phyloP scores from a whole-genome alignment of 2,888 invertebrate genomes.

The Frankliniella fusca region DNA sequence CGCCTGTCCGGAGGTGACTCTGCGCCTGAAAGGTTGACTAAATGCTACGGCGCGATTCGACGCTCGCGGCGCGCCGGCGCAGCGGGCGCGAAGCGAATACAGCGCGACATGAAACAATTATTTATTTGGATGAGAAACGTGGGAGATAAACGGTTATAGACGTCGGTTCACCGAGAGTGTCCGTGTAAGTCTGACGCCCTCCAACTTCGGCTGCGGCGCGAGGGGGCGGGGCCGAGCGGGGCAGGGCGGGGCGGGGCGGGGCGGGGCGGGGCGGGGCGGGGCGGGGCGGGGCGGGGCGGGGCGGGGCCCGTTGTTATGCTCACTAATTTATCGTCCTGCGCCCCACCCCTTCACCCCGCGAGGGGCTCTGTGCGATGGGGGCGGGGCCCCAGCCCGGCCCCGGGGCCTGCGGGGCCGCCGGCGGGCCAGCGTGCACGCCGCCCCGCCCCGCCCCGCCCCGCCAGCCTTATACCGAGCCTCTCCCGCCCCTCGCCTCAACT shows the following conservation, averaged over 20 bases:
- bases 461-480: background rate
- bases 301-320: constrained; percentile 1
- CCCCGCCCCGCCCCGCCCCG: background rate
- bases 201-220: constrained; percentile 18
- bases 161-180: constrained; percentile 22
- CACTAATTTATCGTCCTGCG: constrained; percentile 16
- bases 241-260: no score
- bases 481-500: background rate
- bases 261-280: no score
- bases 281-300: no score
- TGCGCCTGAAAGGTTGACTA: no score
- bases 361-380: background rate
- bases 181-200: constrained; percentile 23
- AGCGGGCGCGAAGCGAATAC: background rate
- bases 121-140: background rate
- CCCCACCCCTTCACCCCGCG: constrained; percentile 1
- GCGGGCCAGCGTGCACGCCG: background rate
- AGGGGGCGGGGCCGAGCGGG: constrained; percentile 21
- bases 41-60: no score
- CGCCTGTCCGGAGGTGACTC: no score
- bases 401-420: background rate
- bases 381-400: background rate
- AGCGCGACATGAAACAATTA: background rate
- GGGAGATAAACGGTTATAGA: background rate
- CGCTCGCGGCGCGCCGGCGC: background rate